These are phyloP conservation scores for Hafferia zeledoni DNA, from an alignment of 2,797 vertebrate species.

Conservation along the genomic window DNA sequence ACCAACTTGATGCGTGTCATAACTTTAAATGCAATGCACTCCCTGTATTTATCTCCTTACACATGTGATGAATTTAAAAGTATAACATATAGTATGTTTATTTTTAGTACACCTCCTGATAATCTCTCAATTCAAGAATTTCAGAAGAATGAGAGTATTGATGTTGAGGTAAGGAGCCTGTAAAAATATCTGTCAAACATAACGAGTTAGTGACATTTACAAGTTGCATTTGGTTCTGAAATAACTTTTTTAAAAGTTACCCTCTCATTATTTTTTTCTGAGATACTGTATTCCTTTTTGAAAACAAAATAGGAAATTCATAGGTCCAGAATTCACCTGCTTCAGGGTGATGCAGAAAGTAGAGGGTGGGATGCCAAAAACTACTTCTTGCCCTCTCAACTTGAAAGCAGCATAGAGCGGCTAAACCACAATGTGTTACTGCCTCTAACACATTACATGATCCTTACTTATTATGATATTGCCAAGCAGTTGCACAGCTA, in stretches of 20 bases:
- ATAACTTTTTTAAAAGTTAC: neutral
- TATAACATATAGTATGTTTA: neutral
- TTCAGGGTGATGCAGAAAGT: neutral
- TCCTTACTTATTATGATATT: neutral
- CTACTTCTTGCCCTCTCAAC: neutral
- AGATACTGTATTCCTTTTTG: neutral
- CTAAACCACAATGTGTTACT: neutral
- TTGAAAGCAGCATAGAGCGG: neutral
- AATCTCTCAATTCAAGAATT: conserved; percentile 99
- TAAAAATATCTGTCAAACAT: neutral
- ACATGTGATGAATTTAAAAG: conserved; percentile 28
- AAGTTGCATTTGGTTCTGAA: neutral
- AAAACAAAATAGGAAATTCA: neutral
- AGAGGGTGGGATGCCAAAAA: neutral
- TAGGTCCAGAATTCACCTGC: neutral
- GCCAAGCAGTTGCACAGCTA: neutral
- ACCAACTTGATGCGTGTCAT: neutral
- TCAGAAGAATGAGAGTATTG: conserved; percentile 96
- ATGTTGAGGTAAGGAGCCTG: conserved; percentile 88
- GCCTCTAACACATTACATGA: neutral
- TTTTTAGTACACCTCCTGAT: conserved; percentile 91
- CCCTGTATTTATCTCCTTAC: neutral
- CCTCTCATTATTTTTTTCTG: neutral
- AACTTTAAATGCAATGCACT: neutral
- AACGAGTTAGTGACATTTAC: neutral